phyloP scores from a whole-genome alignment of 2,888 invertebrate species.

The Gandaritis pyraliata region DNA sequence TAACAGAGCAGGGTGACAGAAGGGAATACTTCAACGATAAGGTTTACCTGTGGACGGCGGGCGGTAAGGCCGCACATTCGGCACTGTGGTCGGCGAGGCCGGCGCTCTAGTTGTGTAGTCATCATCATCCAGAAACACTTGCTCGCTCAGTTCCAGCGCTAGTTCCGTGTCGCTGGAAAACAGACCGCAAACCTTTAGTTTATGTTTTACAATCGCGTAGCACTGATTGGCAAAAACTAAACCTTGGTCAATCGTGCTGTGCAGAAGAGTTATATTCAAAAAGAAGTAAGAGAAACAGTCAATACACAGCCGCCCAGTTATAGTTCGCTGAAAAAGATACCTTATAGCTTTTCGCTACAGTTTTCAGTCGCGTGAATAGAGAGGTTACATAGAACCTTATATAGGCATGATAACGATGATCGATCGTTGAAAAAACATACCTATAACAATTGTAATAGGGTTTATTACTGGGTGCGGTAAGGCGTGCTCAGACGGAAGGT shows the following conservation, averaged over 20 bases:
- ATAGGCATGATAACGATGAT: no score
- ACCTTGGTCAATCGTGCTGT: no score
- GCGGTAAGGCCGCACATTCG: constrained; percentile 87
- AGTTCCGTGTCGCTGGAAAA: constrained; percentile 83
- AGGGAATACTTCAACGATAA: no score
- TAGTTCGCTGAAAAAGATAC: background rate
- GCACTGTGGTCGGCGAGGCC: constrained; percentile 90
- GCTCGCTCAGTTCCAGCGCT: constrained; percentile 86
- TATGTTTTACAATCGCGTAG: constrained; percentile 5
- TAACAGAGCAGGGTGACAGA: no score
- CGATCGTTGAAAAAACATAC: no score
- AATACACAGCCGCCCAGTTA: no score
- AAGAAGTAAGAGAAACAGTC: no score
- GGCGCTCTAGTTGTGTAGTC: constrained; percentile 84
- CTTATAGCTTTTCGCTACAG: background rate
- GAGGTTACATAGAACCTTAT: no score
- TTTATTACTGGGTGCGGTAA: no score
- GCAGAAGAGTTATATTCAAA: no score
- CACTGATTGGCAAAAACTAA: background rate
- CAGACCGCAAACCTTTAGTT: constrained; percentile 4
- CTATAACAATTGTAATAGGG: no score
- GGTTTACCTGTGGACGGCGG: constrained; percentile 89
- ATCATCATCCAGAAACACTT: constrained; percentile 86
- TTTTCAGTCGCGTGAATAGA: background rate
- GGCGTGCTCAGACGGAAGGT: no score